Conservation (phyloP, 2,888 invertebrate species). For the Eupsilia transversa region DNA sequence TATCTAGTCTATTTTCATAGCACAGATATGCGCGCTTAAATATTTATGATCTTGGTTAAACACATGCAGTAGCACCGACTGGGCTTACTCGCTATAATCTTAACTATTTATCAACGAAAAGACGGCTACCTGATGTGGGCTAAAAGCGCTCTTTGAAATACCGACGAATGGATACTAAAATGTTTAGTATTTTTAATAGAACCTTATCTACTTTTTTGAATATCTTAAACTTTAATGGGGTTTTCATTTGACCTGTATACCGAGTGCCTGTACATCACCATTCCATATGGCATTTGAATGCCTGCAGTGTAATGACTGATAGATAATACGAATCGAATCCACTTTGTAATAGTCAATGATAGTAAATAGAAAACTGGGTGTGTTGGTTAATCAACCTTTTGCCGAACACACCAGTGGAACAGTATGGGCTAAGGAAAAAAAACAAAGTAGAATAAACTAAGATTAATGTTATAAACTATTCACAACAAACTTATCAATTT, state of each 20-base stretch:
- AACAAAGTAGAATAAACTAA: not conserved
- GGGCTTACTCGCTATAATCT: conserved; percentile 53
- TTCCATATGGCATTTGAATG: not conserved
- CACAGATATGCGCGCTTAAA: conserved; percentile 54
- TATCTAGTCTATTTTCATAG: conserved; percentile 58
- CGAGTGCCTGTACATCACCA: not conserved
- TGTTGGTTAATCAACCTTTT: not conserved
- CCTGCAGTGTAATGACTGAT: not conserved
- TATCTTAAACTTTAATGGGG: not conserved
- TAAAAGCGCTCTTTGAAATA: conserved; percentile 57
- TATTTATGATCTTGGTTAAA: conserved; percentile 66
- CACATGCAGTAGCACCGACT: conserved; percentile 49
- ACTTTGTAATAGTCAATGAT: not conserved
- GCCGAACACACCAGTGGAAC: not conserved
- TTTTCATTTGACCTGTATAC: conserved; percentile 6
- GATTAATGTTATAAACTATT: not conserved
- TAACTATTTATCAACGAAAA: conserved; percentile 58
- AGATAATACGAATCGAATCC: fast-evolving
- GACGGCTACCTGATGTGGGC: conserved; percentile 59
- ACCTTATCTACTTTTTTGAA: conserved; percentile 1
- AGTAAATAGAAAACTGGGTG: not conserved
- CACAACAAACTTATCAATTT: conserved; percentile 34
- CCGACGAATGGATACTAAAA: conserved; percentile 34
- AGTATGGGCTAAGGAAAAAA: not conserved
- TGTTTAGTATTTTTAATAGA: conserved; percentile 16